phyloP scores from a whole-genome alignment of 2,113 vertebrate genomes.

The Anthoscopus minutus region DNA sequence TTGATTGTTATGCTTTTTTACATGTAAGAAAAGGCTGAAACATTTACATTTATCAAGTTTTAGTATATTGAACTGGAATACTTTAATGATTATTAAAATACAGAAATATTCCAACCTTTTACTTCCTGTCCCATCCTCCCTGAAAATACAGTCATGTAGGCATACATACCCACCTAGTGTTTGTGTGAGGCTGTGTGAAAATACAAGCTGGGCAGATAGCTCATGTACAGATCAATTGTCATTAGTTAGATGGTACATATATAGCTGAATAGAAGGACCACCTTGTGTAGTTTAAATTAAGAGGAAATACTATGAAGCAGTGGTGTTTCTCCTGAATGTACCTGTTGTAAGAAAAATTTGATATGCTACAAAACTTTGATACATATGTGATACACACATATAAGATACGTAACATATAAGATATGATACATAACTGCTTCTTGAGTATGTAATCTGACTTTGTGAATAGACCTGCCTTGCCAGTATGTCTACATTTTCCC shows the following conservation, averaged over 20 bases:
- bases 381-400: too few species aligned
- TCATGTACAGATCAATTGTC: background rate
- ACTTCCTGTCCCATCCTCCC: background rate
- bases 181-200: background rate
- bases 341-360: background rate
- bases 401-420: too few species aligned
- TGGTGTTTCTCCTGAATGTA: background rate
- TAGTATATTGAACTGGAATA: background rate
- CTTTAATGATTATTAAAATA: background rate
- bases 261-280: background rate
- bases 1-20: background rate
- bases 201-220: background rate
- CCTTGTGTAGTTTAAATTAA: background rate
- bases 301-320: background rate
- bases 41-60: background rate
- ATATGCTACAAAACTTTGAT: background rate
- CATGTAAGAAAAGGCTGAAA: background rate
- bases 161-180: background rate
- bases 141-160: background rate
- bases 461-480: background rate
- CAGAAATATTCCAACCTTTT: background rate
- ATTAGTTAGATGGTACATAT: background rate
- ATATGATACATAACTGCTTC: background rate
- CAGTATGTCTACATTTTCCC: conserved; percentile 26
- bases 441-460: background rate